Conservation (phyloP, 2,113 vertebrate species). For the Malurus elegans region DNA sequence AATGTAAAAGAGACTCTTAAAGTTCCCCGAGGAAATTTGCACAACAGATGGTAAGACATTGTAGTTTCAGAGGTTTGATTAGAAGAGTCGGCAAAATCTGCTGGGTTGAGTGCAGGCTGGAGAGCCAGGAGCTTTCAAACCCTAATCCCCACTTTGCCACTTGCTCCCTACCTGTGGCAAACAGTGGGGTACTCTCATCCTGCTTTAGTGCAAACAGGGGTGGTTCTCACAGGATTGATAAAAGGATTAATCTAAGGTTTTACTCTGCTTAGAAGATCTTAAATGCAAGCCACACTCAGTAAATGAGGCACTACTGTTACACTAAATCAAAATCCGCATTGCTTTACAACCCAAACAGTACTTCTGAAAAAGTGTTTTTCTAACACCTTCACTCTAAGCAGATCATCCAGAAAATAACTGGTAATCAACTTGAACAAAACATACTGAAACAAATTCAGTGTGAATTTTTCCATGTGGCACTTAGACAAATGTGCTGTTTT, state of each 20-base stretch:
- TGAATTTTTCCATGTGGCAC: not conserved
- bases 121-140: not conserved
- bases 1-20: not conserved
- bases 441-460: not conserved
- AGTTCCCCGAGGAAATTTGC: not conserved
- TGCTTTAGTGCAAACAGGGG: not conserved
- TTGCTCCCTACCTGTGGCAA: not conserved
- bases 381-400: not conserved
- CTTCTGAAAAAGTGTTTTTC: not conserved
- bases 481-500: not conserved
- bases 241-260: not conserved
- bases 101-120: not conserved
- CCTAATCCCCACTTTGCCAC: not conserved
- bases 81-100: not conserved
- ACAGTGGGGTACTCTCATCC: not conserved
- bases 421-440: not conserved
- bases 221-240: not conserved
- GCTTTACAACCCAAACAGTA: not conserved
- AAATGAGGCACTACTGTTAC: not conserved
- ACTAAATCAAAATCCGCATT: not conserved
- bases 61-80: slow-evolving; percentile 10
- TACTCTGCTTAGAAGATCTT: not conserved
- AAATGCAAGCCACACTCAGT: not conserved
- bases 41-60: slow-evolving; percentile 10
- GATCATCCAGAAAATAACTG: not conserved